Percentiles rank a stretch among this genome's conserved stretches.
Evolutionary conservation across 2,797 vertebrate genomes (phyloP).

Genomic region (Pempheris klunzingeri): DNA sequence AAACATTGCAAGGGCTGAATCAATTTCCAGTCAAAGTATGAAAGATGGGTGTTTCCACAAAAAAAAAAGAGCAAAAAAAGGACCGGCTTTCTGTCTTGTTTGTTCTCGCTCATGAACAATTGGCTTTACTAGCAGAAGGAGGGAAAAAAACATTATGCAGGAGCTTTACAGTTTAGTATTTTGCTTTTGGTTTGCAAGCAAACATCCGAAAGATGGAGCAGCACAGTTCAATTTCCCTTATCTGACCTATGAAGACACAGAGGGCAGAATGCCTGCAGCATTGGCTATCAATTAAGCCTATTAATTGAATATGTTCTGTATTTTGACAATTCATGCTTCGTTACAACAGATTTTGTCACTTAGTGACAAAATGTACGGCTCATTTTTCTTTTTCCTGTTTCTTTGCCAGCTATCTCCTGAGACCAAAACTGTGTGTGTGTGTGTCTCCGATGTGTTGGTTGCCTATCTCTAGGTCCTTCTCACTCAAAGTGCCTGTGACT

Average conservation of each 20-base stretch:
- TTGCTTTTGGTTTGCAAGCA: not conserved
- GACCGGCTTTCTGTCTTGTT: not conserved
- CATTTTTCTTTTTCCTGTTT: not conserved
- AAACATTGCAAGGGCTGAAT: not conserved
- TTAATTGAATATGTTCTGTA: not conserved
- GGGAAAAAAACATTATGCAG: not conserved
- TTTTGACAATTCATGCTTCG: not conserved
- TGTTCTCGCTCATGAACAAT: not conserved
- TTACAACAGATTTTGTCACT: too few relatives aligned
- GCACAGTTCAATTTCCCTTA: not conserved
- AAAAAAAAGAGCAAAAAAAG: not conserved
- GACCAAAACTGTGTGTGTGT: not conserved
- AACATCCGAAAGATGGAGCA: not conserved
- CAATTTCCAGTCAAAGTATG: not conserved
- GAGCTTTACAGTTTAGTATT: slow-evolving; percentile 4
- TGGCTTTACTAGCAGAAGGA: not conserved
- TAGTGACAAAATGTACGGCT: too few relatives aligned
- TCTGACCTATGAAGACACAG: not conserved
- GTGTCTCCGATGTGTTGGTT: slow-evolving; percentile 1
- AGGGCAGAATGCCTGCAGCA: not conserved
- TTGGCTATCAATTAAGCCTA: too few relatives aligned
- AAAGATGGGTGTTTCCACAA: too few relatives aligned
- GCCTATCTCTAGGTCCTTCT: not conserved
- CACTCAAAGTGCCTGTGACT: slow-evolving; percentile 5
- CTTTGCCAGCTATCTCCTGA: not conserved